Percentiles rank a stretch among this genome's conserved stretches.
These are phyloP conservation scores for Diplolepis rosae DNA, from an alignment of 2,888 invertebrate species.

Conservation along the genomic window DNA sequence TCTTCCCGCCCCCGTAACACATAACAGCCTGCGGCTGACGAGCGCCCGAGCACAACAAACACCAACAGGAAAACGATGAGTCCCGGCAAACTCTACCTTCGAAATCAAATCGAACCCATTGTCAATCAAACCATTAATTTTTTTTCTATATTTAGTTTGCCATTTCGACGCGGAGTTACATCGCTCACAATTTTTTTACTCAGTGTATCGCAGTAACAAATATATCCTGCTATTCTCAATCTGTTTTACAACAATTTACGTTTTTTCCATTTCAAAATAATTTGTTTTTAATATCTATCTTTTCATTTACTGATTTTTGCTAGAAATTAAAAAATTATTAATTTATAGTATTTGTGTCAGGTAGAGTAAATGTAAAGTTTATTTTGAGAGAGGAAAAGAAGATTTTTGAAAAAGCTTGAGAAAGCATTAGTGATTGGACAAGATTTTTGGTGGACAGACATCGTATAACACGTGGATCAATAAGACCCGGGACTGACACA, in stretches of 20 bases:
- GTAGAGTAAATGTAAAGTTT: no score
- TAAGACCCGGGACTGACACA: no score
- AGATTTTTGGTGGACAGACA: no score
- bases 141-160: conserved; percentile 48
- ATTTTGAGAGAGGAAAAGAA: no score
- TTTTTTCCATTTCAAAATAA: background rate
- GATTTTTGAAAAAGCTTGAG: no score
- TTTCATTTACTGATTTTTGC: no score
- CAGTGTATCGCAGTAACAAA: background rate
- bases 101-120: conserved; percentile 64
- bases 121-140: conserved; percentile 60
- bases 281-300: no score
- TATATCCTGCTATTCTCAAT: background rate
- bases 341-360: no score
- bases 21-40: conserved; percentile 64
- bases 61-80: conserved; percentile 59
- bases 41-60: conserved; percentile 61
- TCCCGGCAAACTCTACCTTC: conserved; percentile 56
- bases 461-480: no score
- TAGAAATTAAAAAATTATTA: no score
- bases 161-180: conserved; percentile 45
- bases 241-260: background rate
- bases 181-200: conserved; percentile 23
- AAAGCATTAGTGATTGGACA: no score
- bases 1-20: conserved; percentile 44